Conservation (phyloP, 2,888 invertebrate genomes). For the Parnassius apollo region DNA sequence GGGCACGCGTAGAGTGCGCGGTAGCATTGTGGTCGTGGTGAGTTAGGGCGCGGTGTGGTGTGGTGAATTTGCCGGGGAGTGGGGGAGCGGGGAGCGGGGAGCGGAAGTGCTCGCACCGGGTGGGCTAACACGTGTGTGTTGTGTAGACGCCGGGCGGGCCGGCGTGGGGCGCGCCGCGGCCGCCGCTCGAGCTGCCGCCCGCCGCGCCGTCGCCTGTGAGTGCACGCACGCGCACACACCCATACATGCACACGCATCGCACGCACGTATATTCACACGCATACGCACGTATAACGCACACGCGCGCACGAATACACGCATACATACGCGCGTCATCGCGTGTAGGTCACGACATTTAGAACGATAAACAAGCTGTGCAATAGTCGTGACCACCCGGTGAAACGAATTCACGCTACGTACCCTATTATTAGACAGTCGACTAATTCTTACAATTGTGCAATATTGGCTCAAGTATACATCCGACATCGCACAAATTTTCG, state of each 20-base stretch:
- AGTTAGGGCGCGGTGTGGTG: not conserved
- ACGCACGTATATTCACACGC: constrained; percentile 29
- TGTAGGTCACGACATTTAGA: too few relatives aligned
- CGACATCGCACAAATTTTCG: too few relatives aligned
- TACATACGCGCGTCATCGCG: not conserved
- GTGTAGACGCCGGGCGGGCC: constrained; percentile 50
- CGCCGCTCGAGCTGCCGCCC: constrained; percentile 52
- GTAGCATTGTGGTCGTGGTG: too few relatives aligned
- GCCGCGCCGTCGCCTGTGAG: constrained; percentile 57
- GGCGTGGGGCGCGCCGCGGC: constrained; percentile 56
- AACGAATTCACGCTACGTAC: too few relatives aligned
- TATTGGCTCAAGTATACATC: too few relatives aligned
- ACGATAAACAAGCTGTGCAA: too few relatives aligned
- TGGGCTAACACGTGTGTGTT: constrained; percentile 29
- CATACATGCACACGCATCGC: constrained; percentile 25
- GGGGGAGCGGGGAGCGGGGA: not conserved
- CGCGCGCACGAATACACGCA: constrained; percentile 15
- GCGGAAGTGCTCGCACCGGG: not conserved
- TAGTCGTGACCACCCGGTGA: too few relatives aligned
- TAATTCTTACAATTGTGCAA: too few relatives aligned
- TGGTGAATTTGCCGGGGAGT: not conserved
- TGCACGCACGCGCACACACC: constrained; percentile 29
- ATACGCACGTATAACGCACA: constrained; percentile 34
- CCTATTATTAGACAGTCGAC: too few relatives aligned
- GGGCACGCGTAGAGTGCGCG: too few relatives aligned